Conservation (phyloP, 2,888 invertebrate species). For the Diarsia rubi region DNA sequence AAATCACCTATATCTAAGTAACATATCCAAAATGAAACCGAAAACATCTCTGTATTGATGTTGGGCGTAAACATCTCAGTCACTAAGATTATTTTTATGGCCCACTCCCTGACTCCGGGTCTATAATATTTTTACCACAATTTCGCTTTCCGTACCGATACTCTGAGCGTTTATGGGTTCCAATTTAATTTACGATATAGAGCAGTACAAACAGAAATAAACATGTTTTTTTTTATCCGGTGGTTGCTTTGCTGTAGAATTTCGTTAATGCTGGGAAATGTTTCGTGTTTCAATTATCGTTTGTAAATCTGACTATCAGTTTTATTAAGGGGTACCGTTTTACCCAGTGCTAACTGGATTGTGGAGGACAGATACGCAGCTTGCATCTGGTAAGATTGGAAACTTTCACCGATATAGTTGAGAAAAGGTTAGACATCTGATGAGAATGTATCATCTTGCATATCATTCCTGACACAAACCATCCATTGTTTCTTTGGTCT, state of each 20-base stretch:
- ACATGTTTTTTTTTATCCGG: slow-evolving; percentile 55
- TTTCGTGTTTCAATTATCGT: not conserved
- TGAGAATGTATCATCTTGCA: not conserved
- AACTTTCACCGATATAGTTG: not conserved
- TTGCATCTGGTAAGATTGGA: not conserved
- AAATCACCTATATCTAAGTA: slow-evolving; percentile 23
- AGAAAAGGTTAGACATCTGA: not conserved
- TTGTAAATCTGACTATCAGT: not conserved
- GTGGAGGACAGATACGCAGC: not conserved
- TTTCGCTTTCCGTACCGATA: slow-evolving; percentile 59
- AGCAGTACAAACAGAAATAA: slow-evolving; percentile 58
- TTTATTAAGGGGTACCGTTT: not conserved
- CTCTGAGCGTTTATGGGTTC: slow-evolving; percentile 59
- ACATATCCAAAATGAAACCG: slow-evolving; percentile 39
- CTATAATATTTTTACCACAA: slow-evolving; percentile 68
- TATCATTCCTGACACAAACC: too few relatives aligned
- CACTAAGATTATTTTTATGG: slow-evolving; percentile 64
- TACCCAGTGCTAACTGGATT: not conserved
- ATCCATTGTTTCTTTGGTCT: too few relatives aligned
- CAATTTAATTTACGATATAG: slow-evolving; percentile 69
- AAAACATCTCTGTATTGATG: slow-evolving; percentile 49
- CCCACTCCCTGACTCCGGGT: slow-evolving; percentile 43
- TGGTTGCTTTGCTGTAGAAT: slow-evolving; percentile 9
- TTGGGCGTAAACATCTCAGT: slow-evolving; percentile 58
- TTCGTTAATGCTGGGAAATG: slow-evolving; percentile 7